Evolutionary conservation across 2,113 vertebrate genomes (phyloP), one percentile per base, ranked within the genome.

Genomic region (Cricetomys ansorgei): DNA sequence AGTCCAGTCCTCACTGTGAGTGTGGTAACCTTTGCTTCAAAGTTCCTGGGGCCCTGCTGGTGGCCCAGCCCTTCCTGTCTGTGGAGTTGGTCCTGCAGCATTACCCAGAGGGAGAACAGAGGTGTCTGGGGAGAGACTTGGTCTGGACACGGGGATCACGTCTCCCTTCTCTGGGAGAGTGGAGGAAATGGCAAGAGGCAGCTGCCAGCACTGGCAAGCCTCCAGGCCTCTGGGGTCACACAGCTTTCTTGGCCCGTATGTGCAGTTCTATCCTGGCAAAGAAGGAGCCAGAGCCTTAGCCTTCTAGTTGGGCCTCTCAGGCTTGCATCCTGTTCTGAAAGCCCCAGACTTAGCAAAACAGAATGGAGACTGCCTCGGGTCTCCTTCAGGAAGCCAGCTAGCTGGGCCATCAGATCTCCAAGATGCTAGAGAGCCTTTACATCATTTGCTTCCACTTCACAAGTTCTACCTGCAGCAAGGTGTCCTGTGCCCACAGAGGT

Each of bases 281-380:
- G 62, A 43, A 75, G 53, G 59, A 83, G 65, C 72, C 55, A 81
- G 92, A 91, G 29, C n/a, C 77, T 72, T n/a, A n/a, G 79, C 50
- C 55, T 84, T 67, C 77, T 87, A 21, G n/a, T 43, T 70, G 64
- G 48, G 43, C 34, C 37, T 37, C 15, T 80, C 12, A 8, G 73
- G 29, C 57, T 64, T 55, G 31, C 75, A 37, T 93, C 93, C 73
- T 95, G 37, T 94, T 73, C 50, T 7, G 1, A 21, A 79, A 92
- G 40, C 59, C n/a, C 73, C 43, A 40, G 64, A 69, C 6, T 40
- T 5, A 89, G 92, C 90, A 97, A 34, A 95, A 91, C 88, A 92
- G 94, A 83, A 88, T 79, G 95, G 97, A 97, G 94, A 97, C 72
- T n/a, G 59, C 62, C 67, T 77, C 89, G 79, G 94, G 95, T 97